Evolutionary conservation across 2,888 invertebrate species (phyloP).

Genomic region (Achlya flavicornis): DNA sequence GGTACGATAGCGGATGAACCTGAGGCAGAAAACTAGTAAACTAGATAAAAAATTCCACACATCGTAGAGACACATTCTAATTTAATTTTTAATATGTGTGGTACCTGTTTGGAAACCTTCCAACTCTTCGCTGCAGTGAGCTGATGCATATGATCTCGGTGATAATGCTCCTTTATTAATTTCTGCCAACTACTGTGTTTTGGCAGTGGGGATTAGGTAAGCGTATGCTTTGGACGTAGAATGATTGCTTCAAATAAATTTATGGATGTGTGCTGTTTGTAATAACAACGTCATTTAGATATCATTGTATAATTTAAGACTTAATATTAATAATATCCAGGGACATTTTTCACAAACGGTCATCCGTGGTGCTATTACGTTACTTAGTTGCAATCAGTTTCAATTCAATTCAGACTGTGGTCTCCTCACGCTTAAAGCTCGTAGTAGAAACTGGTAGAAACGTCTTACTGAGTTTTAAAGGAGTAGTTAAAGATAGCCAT

Average conservation of each 20-base stretch:
- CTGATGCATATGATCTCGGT: background rate
- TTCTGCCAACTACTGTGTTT: background rate
- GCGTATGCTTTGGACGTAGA: conserved; percentile 1
- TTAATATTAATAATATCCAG: too few species aligned
- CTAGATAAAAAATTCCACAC: background rate
- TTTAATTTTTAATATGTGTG: conserved; percentile 4
- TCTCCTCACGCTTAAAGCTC: too few species aligned
- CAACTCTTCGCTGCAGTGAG: background rate
- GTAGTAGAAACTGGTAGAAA: too few species aligned
- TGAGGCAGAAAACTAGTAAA: background rate
- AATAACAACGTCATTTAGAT: background rate
- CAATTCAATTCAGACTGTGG: too few species aligned
- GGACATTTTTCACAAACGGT: too few species aligned
- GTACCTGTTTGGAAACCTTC: conserved; percentile 3
- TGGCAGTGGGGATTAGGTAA: background rate
- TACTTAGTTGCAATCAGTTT: too few species aligned
- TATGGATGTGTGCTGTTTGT: background rate
- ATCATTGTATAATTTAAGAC: background rate
- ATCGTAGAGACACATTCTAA: background rate
- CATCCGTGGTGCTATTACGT: too few species aligned
- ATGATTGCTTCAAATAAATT: conserved; percentile 1
- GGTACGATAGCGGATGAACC: too few species aligned
- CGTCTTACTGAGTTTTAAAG: too few species aligned
- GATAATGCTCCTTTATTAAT: conserved; percentile 6
- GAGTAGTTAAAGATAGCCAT: too few species aligned